Base-by-base conservation (phyloP, 1,140 invertebrate species). In the Drosophila dunni region DNA sequence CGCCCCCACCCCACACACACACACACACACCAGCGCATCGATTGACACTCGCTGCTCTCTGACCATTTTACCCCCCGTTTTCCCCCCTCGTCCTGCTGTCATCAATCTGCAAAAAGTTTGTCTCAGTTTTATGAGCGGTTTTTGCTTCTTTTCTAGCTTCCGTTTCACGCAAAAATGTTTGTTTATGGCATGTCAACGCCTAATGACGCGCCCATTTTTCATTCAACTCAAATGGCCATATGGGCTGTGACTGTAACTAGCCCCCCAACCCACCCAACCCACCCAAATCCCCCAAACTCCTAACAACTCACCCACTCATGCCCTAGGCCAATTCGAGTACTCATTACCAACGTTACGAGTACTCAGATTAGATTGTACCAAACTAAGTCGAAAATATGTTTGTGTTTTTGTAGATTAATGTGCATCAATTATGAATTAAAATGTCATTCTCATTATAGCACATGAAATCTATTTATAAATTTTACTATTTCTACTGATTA, bases 181-280 rank as follows among this genome's bases (percentile, higher is more conserved):
- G 84, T 89, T 89, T 89, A 89, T 79, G 65, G 67, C 80, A 75
- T 89, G 84, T 89, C 84, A 89, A 81, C 84, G 84, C 84, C 80
- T 89, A 89, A 89, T 89, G 84, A 89, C 84, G 62, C 74, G 74
- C 74, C 78, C 78, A 89, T 89, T 89, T 84, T 78, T 89, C 84
- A 89, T 78, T 69, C 69, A 69, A 73, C 77, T 56, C 67, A 63
- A 64, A 45, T 45, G 53, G 15, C 53, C 53, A 56, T 56, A 56
- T 56, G 53, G 36, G 9, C 51, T 34, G 9, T 38, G 9, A 17
- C 7, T 15, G 33, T 34, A 17, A 42, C 40, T 4, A 42, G 2
- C 40, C 0, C 40, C 40, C 40, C 1, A 20, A 20, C 40, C 11
- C 40, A 5, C 40, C 40, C 40, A 20, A 20, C 1, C 11, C 40